Evolutionary conservation across 2,113 vertebrate species (phyloP).

Genomic region (Alectura lathami): DNA sequence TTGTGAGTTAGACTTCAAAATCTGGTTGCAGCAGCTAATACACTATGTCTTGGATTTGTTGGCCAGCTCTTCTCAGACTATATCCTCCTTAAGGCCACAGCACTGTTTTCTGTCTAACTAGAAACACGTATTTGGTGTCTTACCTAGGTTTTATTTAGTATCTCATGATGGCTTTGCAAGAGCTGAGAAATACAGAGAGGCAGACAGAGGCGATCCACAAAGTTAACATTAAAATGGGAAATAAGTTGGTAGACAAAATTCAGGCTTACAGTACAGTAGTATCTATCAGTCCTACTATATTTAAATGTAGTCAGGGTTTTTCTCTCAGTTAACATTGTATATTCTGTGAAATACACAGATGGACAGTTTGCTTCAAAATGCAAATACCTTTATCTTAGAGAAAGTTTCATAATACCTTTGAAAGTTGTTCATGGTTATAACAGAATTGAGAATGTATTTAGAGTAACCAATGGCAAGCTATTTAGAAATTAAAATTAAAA

Average conservation of each 20-base stretch:
- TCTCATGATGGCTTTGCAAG: background rate
- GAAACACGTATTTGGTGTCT: background rate
- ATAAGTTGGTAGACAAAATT: background rate
- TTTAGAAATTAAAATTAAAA: constrained; percentile 72
- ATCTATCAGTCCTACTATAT: background rate
- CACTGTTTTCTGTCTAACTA: background rate
- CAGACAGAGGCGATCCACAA: background rate
- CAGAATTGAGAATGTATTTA: constrained; percentile 28
- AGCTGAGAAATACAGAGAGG: background rate
- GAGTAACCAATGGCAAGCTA: constrained; percentile 19
- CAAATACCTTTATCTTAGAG: background rate
- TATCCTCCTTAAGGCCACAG: background rate
- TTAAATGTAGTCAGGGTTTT: background rate
- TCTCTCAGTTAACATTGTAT: background rate
- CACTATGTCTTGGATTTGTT: background rate
- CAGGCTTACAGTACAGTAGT: background rate
- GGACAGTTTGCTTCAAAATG: background rate
- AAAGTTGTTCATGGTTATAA: constrained; percentile 34
- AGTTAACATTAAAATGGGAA: background rate
- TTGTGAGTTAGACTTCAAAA: background rate
- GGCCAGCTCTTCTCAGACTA: background rate
- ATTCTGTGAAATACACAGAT: background rate
- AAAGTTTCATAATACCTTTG: constrained; percentile 36
- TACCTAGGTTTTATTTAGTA: background rate
- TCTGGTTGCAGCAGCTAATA: background rate